Evolutionary conservation across 2,888 invertebrate genomes (phyloP), one percentile per base, ranked within the genome.

Genomic region (Achlya flavicornis): DNA sequence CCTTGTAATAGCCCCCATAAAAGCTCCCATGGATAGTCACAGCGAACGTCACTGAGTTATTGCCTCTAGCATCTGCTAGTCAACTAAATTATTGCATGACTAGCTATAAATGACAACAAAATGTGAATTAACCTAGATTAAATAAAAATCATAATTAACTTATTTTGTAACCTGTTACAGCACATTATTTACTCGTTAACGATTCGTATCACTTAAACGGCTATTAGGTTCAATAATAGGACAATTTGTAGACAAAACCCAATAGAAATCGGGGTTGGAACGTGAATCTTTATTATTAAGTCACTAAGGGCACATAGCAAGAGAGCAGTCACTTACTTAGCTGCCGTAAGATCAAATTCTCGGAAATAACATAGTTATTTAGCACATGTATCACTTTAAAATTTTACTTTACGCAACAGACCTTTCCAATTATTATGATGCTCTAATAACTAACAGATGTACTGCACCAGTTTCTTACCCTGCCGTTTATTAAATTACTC

Each of bases 211-310:
- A 19, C 10, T 53, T 53, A 53, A 53, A 19, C 19, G n/a, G 19
- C 16, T 53, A 53, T 53, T 53, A 53, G 19, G 53, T 53, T 53
- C 53, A 53, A 53, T 53, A n/a, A 19, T n/a, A 46, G 46, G 46
- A n/a, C 46, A 46, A n/a, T n/a, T 46, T 46, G 6, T 46, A 41
- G 41, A 12, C 3, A 10, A 41, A 41, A 12, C 12, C 41, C 12
- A 41, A 12, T 38, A 10, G 12, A 12, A 41, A 41, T 41, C 41
- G 12, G 4, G 41, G 12, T 12, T 41, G 41, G 41, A 12, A 41
- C 41, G 41, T 41, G 12, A 41, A 41, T 12, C 12, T 41, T 41
- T 41, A 41, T 41, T 41, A 41, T 12, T 41, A 41, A 12, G 12
- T 41, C 12, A 41, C 41, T 12, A 41, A 41, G 41, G 12, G 41